phyloP scores from a whole-genome alignment of 2,113 vertebrate genomes.

The Ondatra zibethicus region DNA sequence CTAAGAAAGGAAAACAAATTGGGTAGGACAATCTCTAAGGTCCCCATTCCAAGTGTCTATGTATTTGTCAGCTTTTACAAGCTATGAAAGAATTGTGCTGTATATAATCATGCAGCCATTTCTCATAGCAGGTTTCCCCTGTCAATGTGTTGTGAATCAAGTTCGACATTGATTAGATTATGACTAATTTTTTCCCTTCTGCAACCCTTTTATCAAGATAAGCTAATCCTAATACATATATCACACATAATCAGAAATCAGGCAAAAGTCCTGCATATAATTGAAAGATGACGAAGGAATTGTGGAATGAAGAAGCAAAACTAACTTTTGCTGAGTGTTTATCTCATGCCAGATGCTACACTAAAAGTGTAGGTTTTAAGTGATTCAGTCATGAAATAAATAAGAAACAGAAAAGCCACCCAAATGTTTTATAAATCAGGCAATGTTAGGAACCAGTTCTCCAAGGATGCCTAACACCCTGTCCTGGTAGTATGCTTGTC shows the following conservation, averaged over 20 bases:
- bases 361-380: neutral
- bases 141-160: slow-evolving; percentile 21
- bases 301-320: neutral
- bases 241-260: slow-evolving; percentile 17
- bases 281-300: neutral
- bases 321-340: neutral
- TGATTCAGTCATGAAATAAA: neutral
- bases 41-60: neutral
- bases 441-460: neutral
- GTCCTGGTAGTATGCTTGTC: neutral
- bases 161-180: neutral
- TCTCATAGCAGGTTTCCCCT: neutral
- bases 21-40: neutral
- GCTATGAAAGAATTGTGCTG: neutral
- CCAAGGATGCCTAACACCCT: neutral
- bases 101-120: neutral
- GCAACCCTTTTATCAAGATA: neutral
- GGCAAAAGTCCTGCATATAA: neutral
- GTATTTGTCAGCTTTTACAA: slow-evolving; percentile 2
- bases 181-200: neutral
- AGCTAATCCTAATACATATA: neutral
- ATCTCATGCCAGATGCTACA: neutral
- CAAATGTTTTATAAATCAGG: neutral
- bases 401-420: neutral
- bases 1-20: neutral